phyloP scores from a whole-genome alignment of 1,140 invertebrate genomes.

The Acyrthosiphon pisum region DNA sequence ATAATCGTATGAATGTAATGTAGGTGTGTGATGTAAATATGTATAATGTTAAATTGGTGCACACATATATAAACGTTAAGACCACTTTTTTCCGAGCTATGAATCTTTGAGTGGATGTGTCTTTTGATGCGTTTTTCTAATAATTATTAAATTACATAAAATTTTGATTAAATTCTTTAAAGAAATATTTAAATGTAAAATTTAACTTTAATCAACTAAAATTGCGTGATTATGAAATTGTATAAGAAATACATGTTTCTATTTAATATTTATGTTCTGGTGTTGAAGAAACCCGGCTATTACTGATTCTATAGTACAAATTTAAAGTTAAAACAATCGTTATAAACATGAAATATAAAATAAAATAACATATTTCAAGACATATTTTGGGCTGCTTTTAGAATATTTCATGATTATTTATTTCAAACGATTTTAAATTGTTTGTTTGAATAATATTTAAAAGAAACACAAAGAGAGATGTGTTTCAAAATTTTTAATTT shows the following conservation, averaged over 20 bases:
- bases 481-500: too few species aligned
- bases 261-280: too few species aligned
- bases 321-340: too few species aligned
- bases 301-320: too few species aligned
- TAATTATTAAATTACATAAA: neutral
- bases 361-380: too few species aligned
- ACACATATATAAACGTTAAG: neutral
- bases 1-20: neutral
- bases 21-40: slow-evolving; percentile 2
- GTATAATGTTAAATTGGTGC: neutral
- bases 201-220: neutral
- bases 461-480: too few species aligned
- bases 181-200: neutral
- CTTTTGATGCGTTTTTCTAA: neutral
- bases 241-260: neutral
- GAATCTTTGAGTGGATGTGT: neutral
- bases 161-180: neutral
- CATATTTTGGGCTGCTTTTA: too few species aligned
- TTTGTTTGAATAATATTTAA: too few species aligned
- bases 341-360: too few species aligned
- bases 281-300: too few species aligned
- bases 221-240: neutral
- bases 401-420: too few species aligned
- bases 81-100: neutral
- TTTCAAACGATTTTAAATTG: too few species aligned